Evolutionary conservation across 2,888 invertebrate genomes (phyloP).

Genomic region (Hecatera dysodea): DNA sequence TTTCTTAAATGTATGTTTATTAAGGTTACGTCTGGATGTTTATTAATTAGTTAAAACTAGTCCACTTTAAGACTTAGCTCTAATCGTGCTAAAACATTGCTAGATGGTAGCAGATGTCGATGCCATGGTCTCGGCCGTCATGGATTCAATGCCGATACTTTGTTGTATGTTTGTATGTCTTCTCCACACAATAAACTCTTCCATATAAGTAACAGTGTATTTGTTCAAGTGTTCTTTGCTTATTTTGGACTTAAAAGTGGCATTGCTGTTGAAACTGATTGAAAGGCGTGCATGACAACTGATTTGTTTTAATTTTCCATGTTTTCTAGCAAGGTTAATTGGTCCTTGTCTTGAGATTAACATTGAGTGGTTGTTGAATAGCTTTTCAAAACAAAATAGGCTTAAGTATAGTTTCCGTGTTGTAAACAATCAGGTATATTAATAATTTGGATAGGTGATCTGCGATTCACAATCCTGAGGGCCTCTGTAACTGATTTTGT

Average conservation of each 20-base stretch:
- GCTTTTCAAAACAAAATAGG: constrained; percentile 4
- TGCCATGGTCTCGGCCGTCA: constrained; percentile 73
- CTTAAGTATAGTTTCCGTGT: neutral
- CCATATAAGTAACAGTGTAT: constrained; percentile 54
- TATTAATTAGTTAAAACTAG: constrained; percentile 35
- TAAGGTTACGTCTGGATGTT: neutral
- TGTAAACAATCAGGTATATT: neutral
- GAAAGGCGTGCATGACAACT: constrained; percentile 32
- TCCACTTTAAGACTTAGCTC: constrained; percentile 41
- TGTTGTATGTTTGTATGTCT: constrained; percentile 41
- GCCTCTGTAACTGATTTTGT: neutral
- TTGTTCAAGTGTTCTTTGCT: constrained; percentile 52
- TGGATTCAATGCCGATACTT: constrained; percentile 48
- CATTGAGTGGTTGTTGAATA: constrained; percentile 15
- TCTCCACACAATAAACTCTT: constrained; percentile 49
- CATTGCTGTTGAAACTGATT: constrained; percentile 30
- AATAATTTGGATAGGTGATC: neutral
- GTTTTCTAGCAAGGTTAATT: constrained; percentile 10
- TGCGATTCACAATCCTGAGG: no score
- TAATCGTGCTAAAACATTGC: constrained; percentile 73
- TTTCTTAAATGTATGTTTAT: neutral
- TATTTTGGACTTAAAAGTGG: constrained; percentile 33
- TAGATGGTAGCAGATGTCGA: constrained; percentile 72
- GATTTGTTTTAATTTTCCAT: neutral
- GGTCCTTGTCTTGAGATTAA: constrained; percentile 13